Conservation (phyloP, 2,888 invertebrate genomes). For the Spodoptera littoralis region DNA sequence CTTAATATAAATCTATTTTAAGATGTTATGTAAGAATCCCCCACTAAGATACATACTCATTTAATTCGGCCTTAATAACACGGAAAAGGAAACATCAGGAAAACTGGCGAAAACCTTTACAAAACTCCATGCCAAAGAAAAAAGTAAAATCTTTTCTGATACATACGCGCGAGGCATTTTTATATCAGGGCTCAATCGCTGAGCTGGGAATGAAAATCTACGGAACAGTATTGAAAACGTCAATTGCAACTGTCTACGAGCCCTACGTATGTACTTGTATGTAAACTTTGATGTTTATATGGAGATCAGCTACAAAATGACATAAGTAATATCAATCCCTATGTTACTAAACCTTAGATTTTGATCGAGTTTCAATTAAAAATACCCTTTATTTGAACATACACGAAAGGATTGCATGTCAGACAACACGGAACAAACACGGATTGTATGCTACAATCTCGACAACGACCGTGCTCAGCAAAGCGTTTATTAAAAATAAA, state of each 20-base stretch:
- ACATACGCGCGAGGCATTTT: conserved; percentile 43
- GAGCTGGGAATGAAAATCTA: conserved; percentile 54
- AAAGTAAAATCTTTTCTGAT: conserved; percentile 30
- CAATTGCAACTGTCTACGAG: conserved; percentile 58
- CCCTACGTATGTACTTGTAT: conserved; percentile 39
- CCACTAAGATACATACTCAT: conserved; percentile 12
- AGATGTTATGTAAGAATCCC: no score
- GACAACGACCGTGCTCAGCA: neutral
- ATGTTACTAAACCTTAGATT: conserved; percentile 33
- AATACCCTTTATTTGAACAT: conserved; percentile 35
- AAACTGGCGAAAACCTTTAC: conserved; percentile 17
- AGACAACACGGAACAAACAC: conserved; percentile 17
- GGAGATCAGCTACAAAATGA: conserved; percentile 23
- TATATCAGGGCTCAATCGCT: conserved; percentile 51
- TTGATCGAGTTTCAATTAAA: conserved; percentile 45
- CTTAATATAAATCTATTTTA: no score
- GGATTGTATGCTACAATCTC: conserved; percentile 1
- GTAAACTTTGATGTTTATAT: conserved; percentile 34
- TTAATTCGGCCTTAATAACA: conserved; percentile 14
- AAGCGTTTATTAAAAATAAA: conserved; percentile 22
- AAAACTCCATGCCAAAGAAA: conserved; percentile 19
- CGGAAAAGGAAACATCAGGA: conserved; percentile 15
- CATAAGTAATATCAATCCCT: conserved; percentile 18
- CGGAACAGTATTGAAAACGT: conserved; percentile 63
- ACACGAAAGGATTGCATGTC: conserved; percentile 25